Percentiles rank a stretch among this genome's conserved stretches.
phyloP scores from a whole-genome alignment of 2,888 invertebrate genomes.

The Spialia ferax region DNA sequence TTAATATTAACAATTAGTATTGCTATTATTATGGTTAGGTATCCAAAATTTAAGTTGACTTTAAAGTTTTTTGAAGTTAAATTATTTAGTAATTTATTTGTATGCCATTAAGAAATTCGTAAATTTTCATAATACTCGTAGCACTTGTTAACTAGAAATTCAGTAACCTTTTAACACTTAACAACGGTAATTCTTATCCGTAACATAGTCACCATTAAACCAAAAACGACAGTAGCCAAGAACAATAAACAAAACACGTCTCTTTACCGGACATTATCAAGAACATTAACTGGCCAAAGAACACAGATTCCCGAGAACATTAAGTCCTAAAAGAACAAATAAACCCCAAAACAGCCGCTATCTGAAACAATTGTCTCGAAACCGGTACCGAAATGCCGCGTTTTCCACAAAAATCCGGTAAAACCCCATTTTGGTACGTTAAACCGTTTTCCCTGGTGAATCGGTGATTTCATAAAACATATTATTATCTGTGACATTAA shows the following conservation, averaged over 20 bases:
- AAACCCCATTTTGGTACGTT: constrained; percentile 19
- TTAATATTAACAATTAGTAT: too few relatives aligned
- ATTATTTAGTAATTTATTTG: too few relatives aligned
- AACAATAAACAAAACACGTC: constrained; percentile 15
- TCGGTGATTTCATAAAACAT: constrained; percentile 11
- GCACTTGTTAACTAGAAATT: too few relatives aligned
- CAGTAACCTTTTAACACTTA: too few relatives aligned
- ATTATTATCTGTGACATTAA: constrained; percentile 25
- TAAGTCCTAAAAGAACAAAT: constrained; percentile 12
- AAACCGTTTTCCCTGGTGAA: constrained; percentile 32
- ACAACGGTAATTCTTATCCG: neutral
- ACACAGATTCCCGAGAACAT: constrained; percentile 10
- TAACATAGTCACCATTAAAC: neutral
- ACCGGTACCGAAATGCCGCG: constrained; percentile 3
- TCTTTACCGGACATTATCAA: neutral
- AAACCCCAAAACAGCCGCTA: constrained; percentile 20
- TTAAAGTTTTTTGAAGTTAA: too few relatives aligned
- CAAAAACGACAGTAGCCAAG: constrained; percentile 20
- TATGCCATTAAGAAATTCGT: too few relatives aligned
- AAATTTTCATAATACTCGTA: too few relatives aligned
- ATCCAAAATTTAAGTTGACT: too few relatives aligned
- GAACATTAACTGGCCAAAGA: constrained; percentile 11
- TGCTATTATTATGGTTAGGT: too few relatives aligned
- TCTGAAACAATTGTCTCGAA: constrained; percentile 22
- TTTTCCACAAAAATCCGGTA: constrained; percentile 26